A percentile compares a stretch with the other conserved stretches of the same genome.
These are phyloP conservation scores for Stenurella melanura DNA, from an alignment of 2,888 invertebrate species.

Conservation along the genomic window DNA sequence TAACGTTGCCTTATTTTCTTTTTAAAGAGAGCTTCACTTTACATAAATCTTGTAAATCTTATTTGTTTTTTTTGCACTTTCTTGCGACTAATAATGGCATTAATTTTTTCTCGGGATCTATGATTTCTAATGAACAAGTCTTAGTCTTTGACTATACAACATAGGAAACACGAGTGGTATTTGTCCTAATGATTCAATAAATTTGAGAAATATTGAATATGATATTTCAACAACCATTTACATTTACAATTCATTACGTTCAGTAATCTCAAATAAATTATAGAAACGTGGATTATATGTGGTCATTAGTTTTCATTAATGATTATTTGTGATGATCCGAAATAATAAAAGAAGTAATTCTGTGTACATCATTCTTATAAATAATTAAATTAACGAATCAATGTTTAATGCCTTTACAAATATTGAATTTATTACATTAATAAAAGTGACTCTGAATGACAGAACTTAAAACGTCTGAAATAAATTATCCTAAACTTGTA, in stretches of 20 bases:
- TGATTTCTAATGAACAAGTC: no score
- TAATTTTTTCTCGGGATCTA: no score
- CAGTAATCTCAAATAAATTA: constrained; percentile 17
- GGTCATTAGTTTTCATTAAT: constrained; percentile 14
- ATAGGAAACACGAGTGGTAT: neutral
- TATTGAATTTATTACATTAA: neutral
- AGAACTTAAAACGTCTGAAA: no score
- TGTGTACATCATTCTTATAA: neutral
- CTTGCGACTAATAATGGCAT: no score
- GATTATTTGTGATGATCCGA: constrained; percentile 15
- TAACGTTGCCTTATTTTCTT: neutral
- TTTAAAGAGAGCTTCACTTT: neutral
- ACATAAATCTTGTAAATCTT: neutral
- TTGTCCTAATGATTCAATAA: neutral
- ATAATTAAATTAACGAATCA: neutral
- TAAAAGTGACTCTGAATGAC: no score
- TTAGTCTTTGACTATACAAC: no score
- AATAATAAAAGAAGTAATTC: constrained; percentile 16
- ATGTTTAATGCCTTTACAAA: neutral
- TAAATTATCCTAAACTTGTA: no score
- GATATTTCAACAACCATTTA: neutral
- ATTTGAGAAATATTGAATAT: neutral
- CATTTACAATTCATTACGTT: neutral
- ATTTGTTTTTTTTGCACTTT: neutral
- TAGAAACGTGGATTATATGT: neutral